Conservation (phyloP, 2,888 invertebrate genomes). For the Drosophila anomalipes region DNA sequence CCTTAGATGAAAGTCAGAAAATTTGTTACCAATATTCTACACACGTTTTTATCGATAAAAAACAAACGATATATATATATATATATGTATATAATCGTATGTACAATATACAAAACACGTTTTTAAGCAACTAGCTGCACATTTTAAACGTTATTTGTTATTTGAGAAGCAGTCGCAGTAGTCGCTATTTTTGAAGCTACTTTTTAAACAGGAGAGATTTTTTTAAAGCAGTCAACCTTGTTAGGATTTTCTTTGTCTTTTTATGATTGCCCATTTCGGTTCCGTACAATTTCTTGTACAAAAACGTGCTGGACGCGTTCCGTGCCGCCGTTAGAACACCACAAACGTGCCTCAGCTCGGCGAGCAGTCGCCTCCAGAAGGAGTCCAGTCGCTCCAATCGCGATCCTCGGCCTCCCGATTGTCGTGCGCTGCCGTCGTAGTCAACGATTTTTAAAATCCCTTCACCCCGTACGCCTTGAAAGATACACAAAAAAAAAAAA, state of each 20-base stretch:
- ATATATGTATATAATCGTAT: constrained; percentile 41
- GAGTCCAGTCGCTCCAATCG: constrained; percentile 29
- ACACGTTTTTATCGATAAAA: constrained; percentile 38
- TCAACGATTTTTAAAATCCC: constrained; percentile 79
- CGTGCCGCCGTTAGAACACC: constrained; percentile 71
- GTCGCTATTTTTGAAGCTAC: constrained; percentile 50
- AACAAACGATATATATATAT: constrained; percentile 36
- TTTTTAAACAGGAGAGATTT: constrained; percentile 49
- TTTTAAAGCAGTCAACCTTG: constrained; percentile 44
- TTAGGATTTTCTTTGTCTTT: constrained; percentile 53
- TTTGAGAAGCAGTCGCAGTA: constrained; percentile 28
- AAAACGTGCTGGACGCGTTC: constrained; percentile 64
- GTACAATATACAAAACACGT: constrained; percentile 39
- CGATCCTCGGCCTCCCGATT: constrained; percentile 29
- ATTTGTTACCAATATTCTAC: constrained; percentile 58
- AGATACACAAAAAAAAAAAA: constrained; percentile 13
- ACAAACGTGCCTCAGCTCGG: constrained; percentile 82
- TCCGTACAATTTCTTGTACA: constrained; percentile 74
- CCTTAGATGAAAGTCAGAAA: constrained; percentile 53
- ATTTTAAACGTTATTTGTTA: constrained; percentile 52
- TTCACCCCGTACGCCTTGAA: constrained; percentile 57
- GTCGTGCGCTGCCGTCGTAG: constrained; percentile 70
- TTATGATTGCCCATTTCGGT: constrained; percentile 59
- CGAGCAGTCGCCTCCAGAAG: constrained; percentile 59
- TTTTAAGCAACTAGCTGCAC: constrained; percentile 39